A percentile compares a stretch with the other conserved stretches of the same genome.
These are phyloP conservation scores for Phthorimaea operculella DNA, from an alignment of 1,140 invertebrate genomes.

Conservation along the genomic window DNA sequence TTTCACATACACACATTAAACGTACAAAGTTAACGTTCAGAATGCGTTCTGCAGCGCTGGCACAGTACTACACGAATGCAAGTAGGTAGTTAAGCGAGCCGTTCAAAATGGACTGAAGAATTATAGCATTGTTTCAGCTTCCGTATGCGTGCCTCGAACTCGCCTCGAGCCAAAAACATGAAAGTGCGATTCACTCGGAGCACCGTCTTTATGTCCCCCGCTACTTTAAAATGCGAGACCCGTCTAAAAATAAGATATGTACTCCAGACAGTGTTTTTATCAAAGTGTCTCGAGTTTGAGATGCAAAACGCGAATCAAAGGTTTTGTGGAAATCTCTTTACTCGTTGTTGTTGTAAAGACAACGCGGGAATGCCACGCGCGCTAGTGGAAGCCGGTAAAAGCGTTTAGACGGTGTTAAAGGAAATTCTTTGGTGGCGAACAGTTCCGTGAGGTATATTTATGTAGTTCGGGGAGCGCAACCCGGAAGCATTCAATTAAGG, in stretches of 20 bases:
- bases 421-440: constrained; percentile 43
- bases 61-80: neutral
- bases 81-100: neutral
- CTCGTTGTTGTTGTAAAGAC: neutral
- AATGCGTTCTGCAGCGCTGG: neutral
- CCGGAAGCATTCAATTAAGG: constrained; percentile 63
- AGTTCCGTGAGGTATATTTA: constrained; percentile 54
- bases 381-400: constrained; percentile 16
- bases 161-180: constrained; percentile 29
- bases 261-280: constrained; percentile 24
- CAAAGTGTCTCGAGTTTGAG: constrained; percentile 21
- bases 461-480: constrained; percentile 37
- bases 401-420: constrained; percentile 37
- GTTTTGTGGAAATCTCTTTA: neutral
- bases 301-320: constrained; percentile 19
- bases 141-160: constrained; percentile 26
- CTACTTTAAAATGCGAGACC: constrained; percentile 25
- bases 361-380: constrained; percentile 5
- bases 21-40: neutral
- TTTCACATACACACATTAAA: too few relatives aligned
- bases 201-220: constrained; percentile 18
- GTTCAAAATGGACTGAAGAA: constrained; percentile 20
- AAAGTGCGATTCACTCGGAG: constrained; percentile 28
- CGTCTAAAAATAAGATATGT: constrained; percentile 29
- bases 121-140: constrained; percentile 33